A percentile compares a stretch with the other conserved stretches of the same genome.
Evolutionary conservation across 2,888 invertebrate genomes (phyloP).

Genomic region (Napeogenes inachia): DNA sequence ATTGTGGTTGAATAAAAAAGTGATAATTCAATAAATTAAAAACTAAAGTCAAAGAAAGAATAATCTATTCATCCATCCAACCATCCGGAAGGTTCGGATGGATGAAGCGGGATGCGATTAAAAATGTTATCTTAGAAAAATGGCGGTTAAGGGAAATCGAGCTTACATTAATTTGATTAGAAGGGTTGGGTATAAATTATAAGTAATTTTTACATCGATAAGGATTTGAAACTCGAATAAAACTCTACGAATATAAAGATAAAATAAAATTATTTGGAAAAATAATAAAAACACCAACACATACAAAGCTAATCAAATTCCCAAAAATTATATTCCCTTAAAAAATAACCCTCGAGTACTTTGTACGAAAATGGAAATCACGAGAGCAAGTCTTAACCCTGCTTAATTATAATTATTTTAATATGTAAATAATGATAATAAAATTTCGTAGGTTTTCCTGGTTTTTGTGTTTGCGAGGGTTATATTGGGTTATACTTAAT

Average conservation of each 20-base stretch:
- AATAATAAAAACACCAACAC: background rate
- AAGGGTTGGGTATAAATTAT: constrained; percentile 32
- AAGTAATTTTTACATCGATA: constrained; percentile 28
- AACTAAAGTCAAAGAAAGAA: constrained; percentile 49
- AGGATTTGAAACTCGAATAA: background rate
- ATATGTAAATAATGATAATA: constrained; percentile 77
- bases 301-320: constrained; percentile 19
- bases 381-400: constrained; percentile 40
- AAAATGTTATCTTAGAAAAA: constrained; percentile 66
- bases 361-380: constrained; percentile 30
- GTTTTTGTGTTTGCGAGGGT: constrained; percentile 65
- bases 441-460: constrained; percentile 64
- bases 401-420: constrained; percentile 72
- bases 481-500: constrained; percentile 73
- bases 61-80: constrained; percentile 50
- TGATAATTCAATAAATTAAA: constrained; percentile 30
- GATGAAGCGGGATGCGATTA: constrained; percentile 54
- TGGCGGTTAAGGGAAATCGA: constrained; percentile 43
- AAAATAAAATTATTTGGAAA: too few species aligned
- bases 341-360: constrained; percentile 15
- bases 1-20: constrained; percentile 6
- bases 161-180: constrained; percentile 38
- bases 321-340: constrained; percentile 38
- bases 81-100: constrained; percentile 42
- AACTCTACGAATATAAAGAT: background rate